These are phyloP conservation scores for Drosophila persimilis DNA, from an alignment of 1,140 invertebrate genomes.

Conservation along the genomic window DNA sequence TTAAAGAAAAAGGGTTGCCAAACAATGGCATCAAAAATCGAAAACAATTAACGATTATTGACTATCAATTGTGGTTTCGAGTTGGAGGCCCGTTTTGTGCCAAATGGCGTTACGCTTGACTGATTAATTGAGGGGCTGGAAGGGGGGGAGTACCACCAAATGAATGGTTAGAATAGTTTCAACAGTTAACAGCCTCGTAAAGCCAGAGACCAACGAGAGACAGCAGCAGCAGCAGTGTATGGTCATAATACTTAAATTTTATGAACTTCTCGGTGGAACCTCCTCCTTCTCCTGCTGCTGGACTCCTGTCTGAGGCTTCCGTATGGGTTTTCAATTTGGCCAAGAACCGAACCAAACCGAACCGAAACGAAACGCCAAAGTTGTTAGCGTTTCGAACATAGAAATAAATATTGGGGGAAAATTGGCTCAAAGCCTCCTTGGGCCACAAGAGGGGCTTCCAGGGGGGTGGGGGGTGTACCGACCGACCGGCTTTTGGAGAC, in stretches of 20 bases:
- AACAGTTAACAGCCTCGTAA: conserved; percentile 70
- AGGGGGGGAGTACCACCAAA: conserved; percentile 4
- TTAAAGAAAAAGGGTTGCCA: conserved; percentile 53
- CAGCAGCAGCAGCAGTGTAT: conserved; percentile 34
- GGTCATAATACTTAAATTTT: conserved; percentile 77
- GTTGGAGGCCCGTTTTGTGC: conserved; percentile 56
- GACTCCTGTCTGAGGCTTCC: conserved; percentile 50
- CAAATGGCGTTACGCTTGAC: conserved; percentile 72
- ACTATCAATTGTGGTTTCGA: conserved; percentile 55
- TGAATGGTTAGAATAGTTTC: conserved; percentile 45
- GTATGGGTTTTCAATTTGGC: conserved; percentile 71
- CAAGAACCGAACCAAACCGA: conserved; percentile 21
- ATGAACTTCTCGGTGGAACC: conserved; percentile 56
- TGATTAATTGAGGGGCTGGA: conserved; percentile 64
- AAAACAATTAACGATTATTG: conserved; percentile 78
- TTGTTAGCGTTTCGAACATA: conserved; percentile 71
- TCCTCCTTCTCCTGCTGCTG: conserved; percentile 15
- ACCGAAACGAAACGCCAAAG: conserved; percentile 43
- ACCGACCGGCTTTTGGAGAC: conserved; percentile 67
- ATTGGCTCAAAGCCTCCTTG: conserved; percentile 59
- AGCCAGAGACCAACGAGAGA: conserved; percentile 9
- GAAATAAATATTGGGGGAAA: conserved; percentile 73
- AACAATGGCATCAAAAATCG: conserved; percentile 38
- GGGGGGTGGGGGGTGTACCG: neutral
- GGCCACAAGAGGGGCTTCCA: neutral